phyloP scores from a whole-genome alignment of 2,888 invertebrate species.

The Blastobasis lacticolella region DNA sequence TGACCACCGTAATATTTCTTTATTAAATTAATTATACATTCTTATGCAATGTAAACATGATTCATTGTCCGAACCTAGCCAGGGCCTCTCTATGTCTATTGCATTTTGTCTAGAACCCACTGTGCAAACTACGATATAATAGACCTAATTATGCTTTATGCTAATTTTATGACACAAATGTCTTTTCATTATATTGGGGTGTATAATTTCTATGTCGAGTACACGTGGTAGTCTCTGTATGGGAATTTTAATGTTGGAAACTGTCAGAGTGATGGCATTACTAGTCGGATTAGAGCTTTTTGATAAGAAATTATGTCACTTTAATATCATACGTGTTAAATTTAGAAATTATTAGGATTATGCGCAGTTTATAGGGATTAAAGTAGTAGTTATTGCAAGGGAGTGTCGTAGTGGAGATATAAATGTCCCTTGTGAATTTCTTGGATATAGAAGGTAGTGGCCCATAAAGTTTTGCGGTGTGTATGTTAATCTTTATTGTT shows the following conservation, averaged over 20 bases:
- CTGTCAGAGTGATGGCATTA: slow-evolving; percentile 47
- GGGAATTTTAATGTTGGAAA: slow-evolving; percentile 54
- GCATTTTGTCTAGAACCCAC: slow-evolving; percentile 55
- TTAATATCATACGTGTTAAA: slow-evolving; percentile 2
- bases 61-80: slow-evolving; percentile 31
- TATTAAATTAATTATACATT: slow-evolving; percentile 65
- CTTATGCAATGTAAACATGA: slow-evolving; percentile 65
- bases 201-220: slow-evolving; percentile 43
- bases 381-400: too few relatives aligned
- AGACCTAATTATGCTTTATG: slow-evolving; percentile 65
- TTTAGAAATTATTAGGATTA: background rate
- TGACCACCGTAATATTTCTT: slow-evolving; percentile 56
- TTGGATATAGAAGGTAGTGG: too few relatives aligned
- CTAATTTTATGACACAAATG: slow-evolving; percentile 56
- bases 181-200: slow-evolving; percentile 41
- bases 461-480: too few relatives aligned
- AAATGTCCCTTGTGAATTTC: too few relatives aligned
- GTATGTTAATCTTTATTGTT: too few relatives aligned
- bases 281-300: slow-evolving; percentile 34
- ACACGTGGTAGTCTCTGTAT: slow-evolving; percentile 34
- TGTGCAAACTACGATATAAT: slow-evolving; percentile 62
- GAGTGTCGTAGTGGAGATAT: too few relatives aligned
- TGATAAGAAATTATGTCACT: slow-evolving; percentile 21
- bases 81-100: slow-evolving; percentile 4
- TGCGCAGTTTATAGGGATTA: background rate